Conservation (phyloP, 1,140 invertebrate genomes). For the Ridgeia piscesae region DNA sequence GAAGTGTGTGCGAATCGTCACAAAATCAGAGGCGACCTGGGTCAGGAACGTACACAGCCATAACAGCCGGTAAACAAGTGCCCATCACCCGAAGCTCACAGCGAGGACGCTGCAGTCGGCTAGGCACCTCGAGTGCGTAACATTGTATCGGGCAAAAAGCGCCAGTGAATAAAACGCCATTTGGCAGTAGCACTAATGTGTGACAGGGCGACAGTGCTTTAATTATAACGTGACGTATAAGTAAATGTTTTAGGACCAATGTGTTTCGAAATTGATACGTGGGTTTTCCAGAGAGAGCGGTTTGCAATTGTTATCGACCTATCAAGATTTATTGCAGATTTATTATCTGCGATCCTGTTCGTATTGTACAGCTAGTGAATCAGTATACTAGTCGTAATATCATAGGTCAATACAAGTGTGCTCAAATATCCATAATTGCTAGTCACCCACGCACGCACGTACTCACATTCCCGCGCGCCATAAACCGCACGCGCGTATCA, state of each 20-base stretch:
- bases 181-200: not conserved
- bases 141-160: not conserved
- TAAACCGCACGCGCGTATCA: no score
- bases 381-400: not conserved
- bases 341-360: not conserved
- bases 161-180: not conserved
- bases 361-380: not conserved
- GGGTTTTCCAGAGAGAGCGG: no score
- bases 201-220: no score
- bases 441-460: no score
- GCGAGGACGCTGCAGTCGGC: not conserved
- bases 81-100: not conserved
- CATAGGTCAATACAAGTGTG: not conserved
- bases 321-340: not conserved
- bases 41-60: not conserved
- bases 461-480: no score
- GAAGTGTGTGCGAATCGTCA: not conserved
- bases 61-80: not conserved
- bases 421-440: not conserved
- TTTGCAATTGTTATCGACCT: no score
- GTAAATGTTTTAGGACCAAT: no score
- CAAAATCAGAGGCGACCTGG: not conserved
- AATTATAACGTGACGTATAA: no score
- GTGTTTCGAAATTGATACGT: no score
- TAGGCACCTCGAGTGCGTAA: not conserved